Base-by-base conservation (phyloP, 2,888 invertebrate species). In the Microchrysa polita region DNA sequence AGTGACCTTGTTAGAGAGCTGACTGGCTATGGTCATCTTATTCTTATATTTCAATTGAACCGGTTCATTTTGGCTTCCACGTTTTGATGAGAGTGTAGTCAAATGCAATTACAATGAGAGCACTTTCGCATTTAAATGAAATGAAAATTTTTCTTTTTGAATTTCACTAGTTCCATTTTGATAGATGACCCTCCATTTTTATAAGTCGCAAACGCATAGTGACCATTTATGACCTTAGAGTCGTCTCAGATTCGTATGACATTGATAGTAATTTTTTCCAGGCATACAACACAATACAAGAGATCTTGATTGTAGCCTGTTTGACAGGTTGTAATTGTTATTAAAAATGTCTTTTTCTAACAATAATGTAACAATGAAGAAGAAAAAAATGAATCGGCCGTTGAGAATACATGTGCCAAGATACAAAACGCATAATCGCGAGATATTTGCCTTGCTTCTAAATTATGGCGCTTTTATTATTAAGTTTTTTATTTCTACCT, bases 301-400 rank as follows among this genome's bases (percentile, higher is more conserved):
- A 67, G 65, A 52, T 67, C 65, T 67, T 67, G 65, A 67, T 67
- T 67, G 65, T 44, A 10, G 34, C 65, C 48, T 52, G 65, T 67
- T 22, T 44, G 65, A 52, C 65, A 67, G 48, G 65, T 67, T 7
- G 22, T 20, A 67, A 67, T 67, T 67, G 65, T 67, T 52, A 44
- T 22, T 44, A 52, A 52, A 67, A 67, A 22, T 67, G 65, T 67
- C 18, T 67, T 52, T 67, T 48, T 57, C n/a, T 40, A 63, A 40
- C n/a, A 44, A 22, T 12, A 48, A 22, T n/a, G n/a, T n/a, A 4
- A 10, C 12, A 67, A 48, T n/a, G 14, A 63, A 18, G 63, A 40
- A 63, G 40, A 40, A 18, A 14, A 23, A 60, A 55, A 55, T 20
- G 27, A 34, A 34, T 34, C 48, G 48, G 7, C 12, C 48, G 12